These are phyloP conservation scores for Sialis fuliginosa DNA, from an alignment of 2,888 invertebrate genomes.

Conservation along the genomic window DNA sequence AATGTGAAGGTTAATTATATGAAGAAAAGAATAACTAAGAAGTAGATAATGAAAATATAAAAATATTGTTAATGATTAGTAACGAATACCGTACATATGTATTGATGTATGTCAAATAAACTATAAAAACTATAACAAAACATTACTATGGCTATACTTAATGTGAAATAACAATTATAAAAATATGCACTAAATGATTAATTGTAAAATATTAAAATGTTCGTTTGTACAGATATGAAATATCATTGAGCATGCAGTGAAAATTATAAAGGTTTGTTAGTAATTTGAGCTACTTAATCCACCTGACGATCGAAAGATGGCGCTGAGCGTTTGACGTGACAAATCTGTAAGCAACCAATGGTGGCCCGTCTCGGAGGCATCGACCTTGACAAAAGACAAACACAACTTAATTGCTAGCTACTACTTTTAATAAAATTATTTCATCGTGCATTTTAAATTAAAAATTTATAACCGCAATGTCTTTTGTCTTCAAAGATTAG, in stretches of 20 bases:
- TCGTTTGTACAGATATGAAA: too few relatives aligned
- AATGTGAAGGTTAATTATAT: background rate
- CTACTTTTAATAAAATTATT: too few relatives aligned
- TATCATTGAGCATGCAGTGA: too few relatives aligned
- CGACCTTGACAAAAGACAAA: constrained; percentile 4
- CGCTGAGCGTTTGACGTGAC: constrained; percentile 1
- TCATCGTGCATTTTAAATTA: too few relatives aligned
- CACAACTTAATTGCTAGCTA: too few relatives aligned
- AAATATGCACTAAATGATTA: too few relatives aligned
- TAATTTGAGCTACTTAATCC: background rate
- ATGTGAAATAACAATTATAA: too few relatives aligned
- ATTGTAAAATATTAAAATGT: too few relatives aligned
- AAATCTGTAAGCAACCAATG: constrained; percentile 4
- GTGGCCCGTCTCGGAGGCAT: background rate
- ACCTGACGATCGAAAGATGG: background rate
- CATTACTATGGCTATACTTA: too few relatives aligned
- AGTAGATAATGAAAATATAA: background rate
- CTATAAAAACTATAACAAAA: too few relatives aligned
- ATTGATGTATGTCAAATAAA: background rate
- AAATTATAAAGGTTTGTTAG: background rate
- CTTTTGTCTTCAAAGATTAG: background rate
- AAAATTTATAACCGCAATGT: background rate
- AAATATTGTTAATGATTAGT: background rate
- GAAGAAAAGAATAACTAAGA: background rate
- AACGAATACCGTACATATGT: background rate